A percentile compares a stretch with the other conserved stretches of the same genome.
These are phyloP conservation scores for Crocallis elinguaria DNA, from an alignment of 2,888 invertebrate genomes.

Conservation along the genomic window DNA sequence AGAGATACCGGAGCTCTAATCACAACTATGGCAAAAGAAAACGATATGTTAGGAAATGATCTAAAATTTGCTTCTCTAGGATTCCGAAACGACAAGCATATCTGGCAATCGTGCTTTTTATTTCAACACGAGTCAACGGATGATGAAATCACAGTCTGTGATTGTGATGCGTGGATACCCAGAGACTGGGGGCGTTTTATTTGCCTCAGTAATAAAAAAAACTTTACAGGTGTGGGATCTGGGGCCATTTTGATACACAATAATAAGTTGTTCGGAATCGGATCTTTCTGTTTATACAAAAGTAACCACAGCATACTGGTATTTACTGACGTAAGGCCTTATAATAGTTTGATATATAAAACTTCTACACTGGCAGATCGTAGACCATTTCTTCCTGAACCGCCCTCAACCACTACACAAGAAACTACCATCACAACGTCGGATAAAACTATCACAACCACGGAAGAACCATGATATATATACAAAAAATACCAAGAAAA, in stretches of 20 bases:
- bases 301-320: background rate
- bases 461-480: no score
- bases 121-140: no score
- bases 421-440: background rate
- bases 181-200: slow-evolving; percentile 30
- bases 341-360: background rate
- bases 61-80: slow-evolving; percentile 16
- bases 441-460: background rate
- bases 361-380: background rate
- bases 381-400: no score
- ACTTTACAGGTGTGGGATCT: slow-evolving; percentile 18
- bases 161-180: slow-evolving; percentile 23
- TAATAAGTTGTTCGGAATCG: slow-evolving; percentile 12
- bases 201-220: slow-evolving; percentile 10
- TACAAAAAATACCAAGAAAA: no score
- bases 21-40: background rate
- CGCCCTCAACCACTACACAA: background rate
- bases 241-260: slow-evolving; percentile 17
- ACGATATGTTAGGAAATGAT: background rate
- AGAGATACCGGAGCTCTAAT: slow-evolving; percentile 7
- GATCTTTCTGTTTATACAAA: slow-evolving; percentile 10
- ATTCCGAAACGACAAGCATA: background rate
- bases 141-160: slow-evolving; percentile 8
- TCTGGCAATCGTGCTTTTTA: no score
- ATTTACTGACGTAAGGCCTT: background rate